Evolutionary conservation across 2,888 invertebrate species (phyloP).

Genomic region (Heliconius sara): DNA sequence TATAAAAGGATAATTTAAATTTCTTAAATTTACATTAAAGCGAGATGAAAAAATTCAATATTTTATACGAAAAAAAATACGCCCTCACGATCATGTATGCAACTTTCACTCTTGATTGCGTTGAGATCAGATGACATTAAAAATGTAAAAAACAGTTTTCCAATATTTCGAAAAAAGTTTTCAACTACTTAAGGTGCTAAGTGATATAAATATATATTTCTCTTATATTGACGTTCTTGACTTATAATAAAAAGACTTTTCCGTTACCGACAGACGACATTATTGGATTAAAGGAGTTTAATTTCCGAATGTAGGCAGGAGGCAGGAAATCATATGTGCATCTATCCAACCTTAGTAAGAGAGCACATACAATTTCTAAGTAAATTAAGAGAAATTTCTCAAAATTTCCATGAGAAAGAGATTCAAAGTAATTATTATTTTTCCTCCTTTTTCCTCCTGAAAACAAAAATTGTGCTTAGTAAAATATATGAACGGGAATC

Average conservation of each 20-base stretch:
- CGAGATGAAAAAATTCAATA: background rate
- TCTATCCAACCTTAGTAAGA: no score
- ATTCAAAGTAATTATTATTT: no score
- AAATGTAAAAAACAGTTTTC: background rate
- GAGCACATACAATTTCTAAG: no score
- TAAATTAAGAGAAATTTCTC: no score
- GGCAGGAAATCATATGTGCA: no score
- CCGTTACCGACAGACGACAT: no score
- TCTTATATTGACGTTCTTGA: background rate
- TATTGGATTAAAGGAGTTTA: no score
- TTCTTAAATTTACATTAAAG: background rate
- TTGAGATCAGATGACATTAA: conserved; percentile 34
- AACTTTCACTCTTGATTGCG: conserved; percentile 47
- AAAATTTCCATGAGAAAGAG: no score
- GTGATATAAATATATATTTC: background rate
- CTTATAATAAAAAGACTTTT: background rate
- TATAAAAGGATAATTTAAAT: background rate
- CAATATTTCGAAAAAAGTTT: background rate
- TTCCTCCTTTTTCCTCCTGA: no score
- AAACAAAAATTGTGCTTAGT: no score
- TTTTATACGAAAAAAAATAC: conserved; percentile 10
- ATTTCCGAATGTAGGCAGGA: no score
- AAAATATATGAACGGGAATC: no score
- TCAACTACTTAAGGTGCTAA: background rate
- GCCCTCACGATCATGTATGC: conserved; percentile 38